phyloP scores from a whole-genome alignment of 2,113 vertebrate genomes.

The Phycodurus eques region DNA sequence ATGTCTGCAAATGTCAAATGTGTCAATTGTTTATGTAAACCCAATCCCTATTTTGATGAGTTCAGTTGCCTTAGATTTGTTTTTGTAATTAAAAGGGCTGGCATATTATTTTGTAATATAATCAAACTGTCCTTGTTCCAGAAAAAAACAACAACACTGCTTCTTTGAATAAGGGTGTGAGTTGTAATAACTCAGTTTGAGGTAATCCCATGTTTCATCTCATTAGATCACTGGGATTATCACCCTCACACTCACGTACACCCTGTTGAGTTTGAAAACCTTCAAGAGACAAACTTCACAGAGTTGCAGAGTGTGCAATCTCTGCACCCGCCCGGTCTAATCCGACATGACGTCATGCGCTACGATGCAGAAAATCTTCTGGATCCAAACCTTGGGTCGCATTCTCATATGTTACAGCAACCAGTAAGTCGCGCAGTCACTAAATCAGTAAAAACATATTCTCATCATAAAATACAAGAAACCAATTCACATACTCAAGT shows the following conservation, averaged over 20 bases:
- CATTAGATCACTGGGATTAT: conserved; percentile 92
- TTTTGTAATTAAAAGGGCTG: too few species aligned
- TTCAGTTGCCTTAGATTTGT: too few species aligned
- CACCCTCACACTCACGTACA: conserved; percentile 78
- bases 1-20: too few species aligned
- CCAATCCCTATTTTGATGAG: too few species aligned
- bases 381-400: conserved; percentile 77
- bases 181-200: not conserved
- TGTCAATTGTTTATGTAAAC: too few species aligned
- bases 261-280: conserved; percentile 86
- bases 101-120: not conserved
- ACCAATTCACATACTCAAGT: not conserved
- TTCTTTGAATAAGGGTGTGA: not conserved
- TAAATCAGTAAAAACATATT: not conserved
- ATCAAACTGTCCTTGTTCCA: not conserved
- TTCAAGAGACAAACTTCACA: conserved; percentile 90
- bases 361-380: conserved; percentile 85
- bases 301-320: conserved; percentile 93
- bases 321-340: conserved; percentile 82
- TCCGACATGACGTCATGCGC: conserved; percentile 70
- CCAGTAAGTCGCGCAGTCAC: conserved; percentile 52
- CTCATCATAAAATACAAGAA: not conserved
- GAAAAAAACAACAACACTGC: not conserved
- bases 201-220: not conserved
- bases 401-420: conserved; percentile 68